These are phyloP conservation scores for Propithecus coquereli DNA, from an alignment of 2,113 vertebrate genomes.

Conservation along the genomic window DNA sequence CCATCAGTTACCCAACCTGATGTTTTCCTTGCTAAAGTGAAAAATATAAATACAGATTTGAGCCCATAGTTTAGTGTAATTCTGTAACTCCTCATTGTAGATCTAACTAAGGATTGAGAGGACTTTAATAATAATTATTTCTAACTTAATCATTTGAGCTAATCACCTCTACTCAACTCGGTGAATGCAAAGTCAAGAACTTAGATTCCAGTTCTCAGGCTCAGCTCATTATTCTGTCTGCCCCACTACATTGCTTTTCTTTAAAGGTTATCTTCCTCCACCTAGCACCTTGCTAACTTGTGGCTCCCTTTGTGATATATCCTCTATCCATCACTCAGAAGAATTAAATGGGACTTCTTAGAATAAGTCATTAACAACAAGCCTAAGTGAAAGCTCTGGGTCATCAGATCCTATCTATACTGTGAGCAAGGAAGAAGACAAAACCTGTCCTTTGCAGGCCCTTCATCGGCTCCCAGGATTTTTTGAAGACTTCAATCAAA, in stretches of 20 bases:
- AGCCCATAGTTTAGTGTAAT: not conserved
- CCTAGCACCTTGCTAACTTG: too few species aligned
- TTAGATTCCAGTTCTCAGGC: not conserved
- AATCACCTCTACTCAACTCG: not conserved
- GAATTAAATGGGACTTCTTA: not conserved
- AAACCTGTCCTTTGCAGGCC: not conserved
- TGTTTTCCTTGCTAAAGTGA: not conserved
- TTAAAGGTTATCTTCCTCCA: not conserved
- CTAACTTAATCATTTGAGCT: not conserved
- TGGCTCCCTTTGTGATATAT: not conserved
- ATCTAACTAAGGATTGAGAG: not conserved
- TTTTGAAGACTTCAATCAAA: not conserved
- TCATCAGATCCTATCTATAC: not conserved
- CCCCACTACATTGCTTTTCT: not conserved
- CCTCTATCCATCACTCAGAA: not conserved
- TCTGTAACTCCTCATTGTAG: not conserved
- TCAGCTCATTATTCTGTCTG: not conserved
- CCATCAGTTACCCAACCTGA: not conserved
- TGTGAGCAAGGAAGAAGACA: not conserved
- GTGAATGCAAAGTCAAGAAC: not conserved
- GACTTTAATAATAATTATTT: not conserved
- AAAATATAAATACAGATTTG: not conserved
- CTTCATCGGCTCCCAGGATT: not conserved
- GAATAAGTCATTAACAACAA: not conserved
- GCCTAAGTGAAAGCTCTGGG: not conserved